A percentile compares a stretch with the other conserved stretches of the same genome.
Evolutionary conservation across 1,140 invertebrate genomes (phyloP).

Genomic region (Brachionus calyciflorus): DNA sequence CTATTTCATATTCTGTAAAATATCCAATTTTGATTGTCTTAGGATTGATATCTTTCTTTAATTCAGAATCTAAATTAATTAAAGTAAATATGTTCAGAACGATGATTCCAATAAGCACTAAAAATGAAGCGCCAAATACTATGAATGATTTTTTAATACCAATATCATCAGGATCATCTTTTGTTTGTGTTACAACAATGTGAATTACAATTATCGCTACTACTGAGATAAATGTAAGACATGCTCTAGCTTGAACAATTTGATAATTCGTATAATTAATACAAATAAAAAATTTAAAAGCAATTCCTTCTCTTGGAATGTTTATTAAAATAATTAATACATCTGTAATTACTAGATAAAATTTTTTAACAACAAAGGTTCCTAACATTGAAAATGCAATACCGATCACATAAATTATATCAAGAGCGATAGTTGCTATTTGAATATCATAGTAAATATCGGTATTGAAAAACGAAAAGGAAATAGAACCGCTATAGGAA

Average conservation of each 20-base stretch:
- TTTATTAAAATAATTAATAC: too few relatives aligned
- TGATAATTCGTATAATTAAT: background rate
- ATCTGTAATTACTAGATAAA: too few relatives aligned
- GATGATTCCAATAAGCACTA: background rate
- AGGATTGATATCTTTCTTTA: background rate
- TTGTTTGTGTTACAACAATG: background rate
- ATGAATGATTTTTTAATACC: background rate
- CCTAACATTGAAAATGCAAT: too few relatives aligned
- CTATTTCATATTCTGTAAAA: background rate
- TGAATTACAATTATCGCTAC: background rate
- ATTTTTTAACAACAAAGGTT: too few relatives aligned
- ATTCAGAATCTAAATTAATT: background rate
- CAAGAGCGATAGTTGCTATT: too few relatives aligned
- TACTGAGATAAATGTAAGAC: background rate
- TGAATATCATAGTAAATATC: too few relatives aligned
- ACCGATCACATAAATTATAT: too few relatives aligned
- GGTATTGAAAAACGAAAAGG: background rate
- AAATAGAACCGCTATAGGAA: too few relatives aligned
- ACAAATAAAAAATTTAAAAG: background rate
- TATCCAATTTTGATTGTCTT: background rate
- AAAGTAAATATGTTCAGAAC: background rate
- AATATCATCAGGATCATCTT: background rate
- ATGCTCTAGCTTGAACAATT: background rate
- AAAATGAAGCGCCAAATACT: background rate
- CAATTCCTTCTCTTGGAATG: constrained; percentile 2